phyloP scores from a whole-genome alignment of 2,888 invertebrate genomes.

The Trachelus stipa region DNA sequence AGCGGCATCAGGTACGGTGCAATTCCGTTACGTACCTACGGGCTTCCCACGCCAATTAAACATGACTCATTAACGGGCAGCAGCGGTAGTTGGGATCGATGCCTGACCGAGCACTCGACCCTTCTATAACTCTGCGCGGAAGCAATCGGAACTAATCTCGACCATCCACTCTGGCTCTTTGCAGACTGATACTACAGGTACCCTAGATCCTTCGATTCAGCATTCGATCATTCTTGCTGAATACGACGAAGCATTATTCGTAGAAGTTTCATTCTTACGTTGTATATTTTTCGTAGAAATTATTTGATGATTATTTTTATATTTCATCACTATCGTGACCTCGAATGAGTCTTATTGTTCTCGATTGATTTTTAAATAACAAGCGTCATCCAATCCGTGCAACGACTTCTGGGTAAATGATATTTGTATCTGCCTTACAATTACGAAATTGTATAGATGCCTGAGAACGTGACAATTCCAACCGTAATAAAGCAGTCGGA shows the following conservation, averaged over 20 bases:
- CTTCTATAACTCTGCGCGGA: slow-evolving; percentile 53
- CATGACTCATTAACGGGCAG: slow-evolving; percentile 67
- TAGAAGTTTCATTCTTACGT: no score
- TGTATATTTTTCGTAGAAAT: no score
- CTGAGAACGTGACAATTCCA: neutral
- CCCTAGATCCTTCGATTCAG: neutral
- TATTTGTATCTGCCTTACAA: neutral
- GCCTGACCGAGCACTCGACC: slow-evolving; percentile 41
- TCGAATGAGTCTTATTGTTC: neutral
- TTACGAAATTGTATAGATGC: neutral
- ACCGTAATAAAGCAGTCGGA: neutral
- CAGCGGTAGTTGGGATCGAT: slow-evolving; percentile 61
- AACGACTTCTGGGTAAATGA: neutral
- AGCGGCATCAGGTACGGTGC: slow-evolving; percentile 41
- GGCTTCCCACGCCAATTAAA: slow-evolving; percentile 67
- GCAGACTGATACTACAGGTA: neutral
- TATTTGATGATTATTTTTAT: neutral
- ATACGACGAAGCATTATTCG: neutral
- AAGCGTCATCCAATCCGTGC: neutral
- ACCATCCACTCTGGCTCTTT: slow-evolving; percentile 35
- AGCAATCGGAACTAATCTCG: slow-evolving; percentile 63
- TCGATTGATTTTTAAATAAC: neutral
- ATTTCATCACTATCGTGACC: neutral
- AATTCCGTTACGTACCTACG: slow-evolving; percentile 61
- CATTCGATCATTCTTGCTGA: neutral